phyloP scores from a whole-genome alignment of 2,113 vertebrate species.

The Dicrurus megarhynchus region DNA sequence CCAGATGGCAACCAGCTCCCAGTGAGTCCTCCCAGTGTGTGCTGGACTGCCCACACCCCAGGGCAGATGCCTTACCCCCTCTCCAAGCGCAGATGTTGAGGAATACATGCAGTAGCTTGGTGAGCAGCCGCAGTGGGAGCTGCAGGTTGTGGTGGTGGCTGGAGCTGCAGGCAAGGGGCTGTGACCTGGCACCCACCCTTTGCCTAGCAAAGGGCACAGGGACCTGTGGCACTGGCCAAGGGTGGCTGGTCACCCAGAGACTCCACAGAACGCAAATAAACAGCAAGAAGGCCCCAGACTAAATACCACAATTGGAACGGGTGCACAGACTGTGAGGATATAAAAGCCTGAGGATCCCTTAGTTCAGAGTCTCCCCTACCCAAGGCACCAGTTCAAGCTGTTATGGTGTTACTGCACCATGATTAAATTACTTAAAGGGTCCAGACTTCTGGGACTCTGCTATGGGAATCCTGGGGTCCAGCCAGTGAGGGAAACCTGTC shows the following conservation, averaged over 20 bases:
- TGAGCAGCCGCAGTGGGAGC: neutral
- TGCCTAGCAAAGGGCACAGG: neutral
- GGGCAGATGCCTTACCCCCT: neutral
- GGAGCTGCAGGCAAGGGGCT: neutral
- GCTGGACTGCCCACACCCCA: neutral
- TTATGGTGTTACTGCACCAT: neutral
- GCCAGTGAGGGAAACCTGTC: neutral
- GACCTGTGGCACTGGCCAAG: neutral
- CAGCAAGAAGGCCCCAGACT: neutral
- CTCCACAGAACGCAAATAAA: neutral
- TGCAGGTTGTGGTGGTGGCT: neutral
- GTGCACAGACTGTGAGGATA: neutral
- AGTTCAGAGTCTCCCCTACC: neutral
- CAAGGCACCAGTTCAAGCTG: neutral
- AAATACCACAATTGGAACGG: accelerated
- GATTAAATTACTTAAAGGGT: neutral
- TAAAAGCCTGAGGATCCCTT: neutral
- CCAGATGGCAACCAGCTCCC: neutral
- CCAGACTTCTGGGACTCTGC: neutral
- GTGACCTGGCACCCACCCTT: neutral
- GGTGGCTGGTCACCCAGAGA: neutral
- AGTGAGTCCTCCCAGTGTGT: neutral
- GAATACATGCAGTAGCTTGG: neutral
- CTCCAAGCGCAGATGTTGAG: neutral
- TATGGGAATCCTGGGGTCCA: neutral